Evolutionary conservation across 1,140 invertebrate species (phyloP).

Genomic region (Eubasilissa regina): DNA sequence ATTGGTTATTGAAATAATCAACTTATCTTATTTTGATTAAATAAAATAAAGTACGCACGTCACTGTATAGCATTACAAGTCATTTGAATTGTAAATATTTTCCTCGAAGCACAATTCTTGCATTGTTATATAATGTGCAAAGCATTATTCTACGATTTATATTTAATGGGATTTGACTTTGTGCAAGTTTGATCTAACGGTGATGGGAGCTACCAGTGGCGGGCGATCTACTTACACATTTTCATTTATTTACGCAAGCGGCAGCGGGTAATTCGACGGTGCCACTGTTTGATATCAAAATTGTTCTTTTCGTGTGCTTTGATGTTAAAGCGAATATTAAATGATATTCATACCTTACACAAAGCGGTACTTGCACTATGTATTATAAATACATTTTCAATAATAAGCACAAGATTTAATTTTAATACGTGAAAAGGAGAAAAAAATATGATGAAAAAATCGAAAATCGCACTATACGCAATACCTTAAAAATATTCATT

Average conservation of each 20-base stretch:
- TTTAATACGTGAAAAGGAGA: too few species aligned
- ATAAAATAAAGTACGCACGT: too few species aligned
- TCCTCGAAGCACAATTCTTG: constrained; percentile 1
- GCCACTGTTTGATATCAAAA: background rate
- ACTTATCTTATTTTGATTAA: too few species aligned
- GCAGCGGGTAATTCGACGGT: background rate
- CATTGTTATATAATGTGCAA: background rate
- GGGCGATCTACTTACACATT: background rate
- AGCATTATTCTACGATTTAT: background rate
- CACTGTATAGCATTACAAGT: background rate
- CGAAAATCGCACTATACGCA: too few species aligned
- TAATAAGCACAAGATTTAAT: too few species aligned
- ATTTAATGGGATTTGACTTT: constrained; percentile 21
- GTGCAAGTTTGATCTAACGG: background rate
- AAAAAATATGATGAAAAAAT: too few species aligned
- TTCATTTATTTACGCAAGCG: background rate
- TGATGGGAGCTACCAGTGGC: background rate
- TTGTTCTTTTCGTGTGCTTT: background rate
- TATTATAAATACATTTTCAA: too few species aligned
- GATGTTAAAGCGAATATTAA: background rate
- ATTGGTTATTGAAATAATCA: too few species aligned
- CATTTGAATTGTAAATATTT: constrained; percentile 32
- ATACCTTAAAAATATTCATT: too few species aligned
- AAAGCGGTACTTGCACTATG: too few species aligned
- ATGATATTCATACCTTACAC: background rate